Evolutionary conservation across 2,113 vertebrate genomes (phyloP).

Genomic region (Bos indicus): DNA sequence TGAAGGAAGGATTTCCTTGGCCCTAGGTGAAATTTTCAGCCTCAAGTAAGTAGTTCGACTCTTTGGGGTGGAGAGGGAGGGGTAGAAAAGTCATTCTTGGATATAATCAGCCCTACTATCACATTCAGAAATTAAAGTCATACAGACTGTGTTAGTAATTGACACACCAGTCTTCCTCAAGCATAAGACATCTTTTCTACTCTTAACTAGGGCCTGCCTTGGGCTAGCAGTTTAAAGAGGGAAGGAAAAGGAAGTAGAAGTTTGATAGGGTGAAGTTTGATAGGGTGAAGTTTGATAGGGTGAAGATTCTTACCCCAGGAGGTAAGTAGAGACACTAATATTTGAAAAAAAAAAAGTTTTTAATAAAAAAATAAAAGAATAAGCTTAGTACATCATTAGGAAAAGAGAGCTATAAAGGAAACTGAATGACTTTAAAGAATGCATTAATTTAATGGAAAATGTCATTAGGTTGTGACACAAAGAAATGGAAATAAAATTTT

Average conservation of each 20-base stretch:
- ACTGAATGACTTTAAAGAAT: neutral
- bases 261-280: neutral
- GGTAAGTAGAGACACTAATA: neutral
- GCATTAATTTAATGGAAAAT: neutral
- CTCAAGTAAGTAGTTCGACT: neutral
- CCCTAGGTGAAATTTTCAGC: neutral
- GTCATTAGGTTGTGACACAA: neutral
- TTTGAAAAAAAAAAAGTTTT: neutral
- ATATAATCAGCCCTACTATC: neutral
- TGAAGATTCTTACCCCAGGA: neutral
- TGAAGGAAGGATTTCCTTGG: neutral
- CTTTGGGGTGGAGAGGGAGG: neutral
- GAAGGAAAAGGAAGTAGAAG: neutral
- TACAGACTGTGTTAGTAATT: neutral
- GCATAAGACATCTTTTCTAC: neutral
- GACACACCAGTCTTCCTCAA: neutral
- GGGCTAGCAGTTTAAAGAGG: neutral
- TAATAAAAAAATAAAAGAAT: neutral
- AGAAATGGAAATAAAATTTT: neutral
- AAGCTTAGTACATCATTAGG: neutral
- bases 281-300: neutral
- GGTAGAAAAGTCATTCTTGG: neutral
- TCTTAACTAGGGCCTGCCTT: neutral
- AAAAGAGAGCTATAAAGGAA: neutral
- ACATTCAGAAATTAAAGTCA: neutral